Percentiles rank a stretch among this genome's conserved stretches.
These are phyloP conservation scores for Nasonia longicornis DNA, from an alignment of 1,140 invertebrate genomes.

Conservation along the genomic window DNA sequence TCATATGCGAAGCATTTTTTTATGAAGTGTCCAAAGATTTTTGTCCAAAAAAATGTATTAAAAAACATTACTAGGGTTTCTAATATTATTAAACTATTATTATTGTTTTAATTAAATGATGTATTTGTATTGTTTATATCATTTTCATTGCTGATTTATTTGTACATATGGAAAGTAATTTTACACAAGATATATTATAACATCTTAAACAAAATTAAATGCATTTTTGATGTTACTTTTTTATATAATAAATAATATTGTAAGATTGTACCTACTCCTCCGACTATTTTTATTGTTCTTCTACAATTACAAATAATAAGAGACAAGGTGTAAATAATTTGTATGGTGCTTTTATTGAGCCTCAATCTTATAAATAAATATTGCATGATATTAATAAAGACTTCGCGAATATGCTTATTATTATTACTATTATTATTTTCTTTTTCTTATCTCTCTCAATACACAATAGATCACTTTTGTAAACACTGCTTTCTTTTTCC, in stretches of 20 bases:
- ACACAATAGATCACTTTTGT: conserved; percentile 29
- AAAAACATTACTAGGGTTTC: conserved; percentile 2
- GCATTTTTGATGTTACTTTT: conserved; percentile 15
- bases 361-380: conserved; percentile 41
- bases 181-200: conserved; percentile 32
- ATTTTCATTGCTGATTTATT: conserved; percentile 10
- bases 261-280: neutral
- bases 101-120: conserved; percentile 7
- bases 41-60: conserved; percentile 21
- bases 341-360: conserved; percentile 41
- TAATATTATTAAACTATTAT: conserved; percentile 20
- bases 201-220: conserved; percentile 5
- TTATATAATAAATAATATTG: neutral
- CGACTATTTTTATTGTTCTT: neutral
- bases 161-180: conserved; percentile 37
- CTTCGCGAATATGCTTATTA: conserved; percentile 19
- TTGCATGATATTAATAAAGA: conserved; percentile 40
- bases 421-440: conserved; percentile 4
- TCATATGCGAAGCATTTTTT: conserved; percentile 15
- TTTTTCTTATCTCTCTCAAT: conserved; percentile 15
- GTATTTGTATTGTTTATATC: conserved; percentile 35
- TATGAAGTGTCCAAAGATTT: conserved; percentile 34
- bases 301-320: neutral
- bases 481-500: neutral
- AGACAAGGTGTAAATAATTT: conserved; percentile 34